Evolutionary conservation across 1,140 invertebrate species (phyloP), one percentile per base, ranked within the genome.

Genomic region (Heliothis subflexa): DNA sequence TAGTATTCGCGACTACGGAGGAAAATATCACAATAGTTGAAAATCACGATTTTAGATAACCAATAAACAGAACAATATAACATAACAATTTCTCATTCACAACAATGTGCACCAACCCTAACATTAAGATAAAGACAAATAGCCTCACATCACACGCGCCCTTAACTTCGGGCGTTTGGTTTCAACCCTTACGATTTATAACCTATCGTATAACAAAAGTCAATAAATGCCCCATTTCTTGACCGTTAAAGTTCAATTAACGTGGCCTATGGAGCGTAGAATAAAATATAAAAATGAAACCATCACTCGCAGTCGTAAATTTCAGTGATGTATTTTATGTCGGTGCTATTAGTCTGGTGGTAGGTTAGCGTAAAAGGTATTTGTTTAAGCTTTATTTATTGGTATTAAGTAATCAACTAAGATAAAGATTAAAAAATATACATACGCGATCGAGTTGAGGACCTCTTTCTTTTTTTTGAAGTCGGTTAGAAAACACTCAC

Each of bases 261-360:
- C 88, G 86, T 86, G 68, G 84, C 78, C 82, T 84, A 86, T 88
- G 86, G 80, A 86, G 82, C 92, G 86, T 84, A 86, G 85, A 91
- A 91, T 93, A 85, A 91, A 89, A 91, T 91, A 92, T 92, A 93
- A 93, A 90, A 92, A 88, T 87, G 83, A 80, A 79, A 83, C 84
- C 86, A 88, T 86, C 83, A 80, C 82, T 80, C 83, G 79, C 74
- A 76, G 85, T 81, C 87, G 81, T 93, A 91, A 92, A 92, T 86
- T 87, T 80, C 82, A 85, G 81, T 87, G 21, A 79, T 86, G 59
- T 28, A 87, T 90, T 91, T 91, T 91, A 91, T 85, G 87, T 83
- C 66, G 10, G 4, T 40, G 59, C 59, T 49, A 75, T 75, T 75
- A 73, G 54, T 61, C 57, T 13, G 16, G 33, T 16, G 21, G 45